Evolutionary conservation across 2,113 vertebrate species (phyloP).

Genomic region (Hyperopisus bebe): DNA sequence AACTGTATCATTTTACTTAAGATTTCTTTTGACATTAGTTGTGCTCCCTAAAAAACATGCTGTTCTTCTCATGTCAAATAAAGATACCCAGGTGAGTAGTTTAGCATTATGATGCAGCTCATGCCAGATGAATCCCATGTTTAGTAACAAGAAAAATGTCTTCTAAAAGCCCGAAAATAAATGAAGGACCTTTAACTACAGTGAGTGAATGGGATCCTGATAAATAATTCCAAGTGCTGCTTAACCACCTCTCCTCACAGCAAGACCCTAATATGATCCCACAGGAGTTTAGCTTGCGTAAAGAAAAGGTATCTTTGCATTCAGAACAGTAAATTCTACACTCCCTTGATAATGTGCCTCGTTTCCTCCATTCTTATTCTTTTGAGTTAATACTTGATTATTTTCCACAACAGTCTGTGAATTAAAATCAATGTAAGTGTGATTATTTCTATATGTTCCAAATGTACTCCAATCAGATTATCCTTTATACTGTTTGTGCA

Average conservation of each 20-base stretch:
- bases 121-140: conserved; percentile 15
- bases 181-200: conserved; percentile 72
- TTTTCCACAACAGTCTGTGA: conserved; percentile 16
- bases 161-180: conserved; percentile 57
- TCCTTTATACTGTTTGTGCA: not conserved
- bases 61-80: not conserved
- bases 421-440: not conserved
- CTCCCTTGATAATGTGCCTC: conserved; percentile 61
- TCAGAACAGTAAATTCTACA: conserved; percentile 56
- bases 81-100: not conserved
- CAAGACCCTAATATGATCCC: conserved; percentile 78
- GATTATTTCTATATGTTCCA: not conserved
- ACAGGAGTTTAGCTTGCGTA: conserved; percentile 62
- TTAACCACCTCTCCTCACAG: conserved; percentile 75
- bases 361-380: not conserved
- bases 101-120: conserved; percentile 17
- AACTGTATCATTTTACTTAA: not conserved
- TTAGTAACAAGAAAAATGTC: conserved; percentile 26
- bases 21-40: not conserved
- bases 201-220: conserved; percentile 68
- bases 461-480: not conserved
- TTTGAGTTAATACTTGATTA: not conserved
- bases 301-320: conserved; percentile 69
- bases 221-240: conserved; percentile 77
- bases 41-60: not conserved